Evolutionary conservation across 2,113 vertebrate genomes (phyloP), one percentile per base, ranked within the genome.

Genomic region (Anhinga rufa): DNA sequence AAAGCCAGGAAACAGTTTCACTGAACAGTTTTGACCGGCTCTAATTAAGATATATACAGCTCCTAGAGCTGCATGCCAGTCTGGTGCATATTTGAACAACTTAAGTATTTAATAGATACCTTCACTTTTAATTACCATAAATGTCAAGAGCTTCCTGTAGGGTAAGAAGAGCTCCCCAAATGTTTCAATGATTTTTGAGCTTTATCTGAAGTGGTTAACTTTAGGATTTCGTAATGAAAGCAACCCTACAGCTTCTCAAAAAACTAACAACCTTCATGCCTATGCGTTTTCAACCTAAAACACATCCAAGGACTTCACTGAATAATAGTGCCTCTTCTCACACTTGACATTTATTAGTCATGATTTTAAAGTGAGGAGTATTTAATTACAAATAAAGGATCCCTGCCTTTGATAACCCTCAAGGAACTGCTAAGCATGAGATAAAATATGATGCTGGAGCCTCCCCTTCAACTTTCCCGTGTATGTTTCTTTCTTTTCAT

Each of bases 311-410:
- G 84, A 87, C 88, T 85, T 54, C 38, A 92, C 48, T 96, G 93
- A 97, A 85, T 65, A 75, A 70, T 31, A 94, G 65, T 12, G 44
- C 95, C 91, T 97, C 93, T 95, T 97, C 96, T 97, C 84, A 65
- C 76, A 83, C 96, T 98, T 98, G 92, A 95, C 95, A 97, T 96
- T 97, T 97, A 96, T 95, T 97, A 97, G 79, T 61, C 89, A 68
- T 92, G 74, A 93, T 82, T 96, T 98, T 93, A 49, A 97, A 96
- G 85, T 52, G 48, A 95, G 79, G 58, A 97, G 66, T 94, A 91
- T 88, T 98, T 98, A 97, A 98, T 98, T 98, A 97, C 94, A 97
- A 98, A 97, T 88, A 97, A 95, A 97, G 91, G 72, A 84, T 75
- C 49, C 40, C 82, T 96, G 91, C 93, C 94, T 95, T 92, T 94